Percentiles rank a stretch among this genome's conserved stretches.
phyloP scores from a whole-genome alignment of 2,113 vertebrate genomes.

The Nothobranchius furzeri region DNA sequence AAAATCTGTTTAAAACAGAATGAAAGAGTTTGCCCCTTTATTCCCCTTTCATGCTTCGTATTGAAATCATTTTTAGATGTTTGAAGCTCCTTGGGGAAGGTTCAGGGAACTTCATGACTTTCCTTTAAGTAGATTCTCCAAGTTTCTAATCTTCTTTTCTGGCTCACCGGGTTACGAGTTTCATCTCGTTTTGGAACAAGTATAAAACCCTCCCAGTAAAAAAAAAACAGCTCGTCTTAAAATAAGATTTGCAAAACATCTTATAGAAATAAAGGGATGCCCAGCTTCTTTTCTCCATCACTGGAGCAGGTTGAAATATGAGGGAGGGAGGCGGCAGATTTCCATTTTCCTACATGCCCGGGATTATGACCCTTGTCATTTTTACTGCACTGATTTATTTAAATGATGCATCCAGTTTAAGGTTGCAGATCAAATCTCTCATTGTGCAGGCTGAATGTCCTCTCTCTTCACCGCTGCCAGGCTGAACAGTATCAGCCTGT shows the following conservation, averaged over 20 bases:
- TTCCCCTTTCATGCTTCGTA: neutral
- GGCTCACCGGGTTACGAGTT: no score
- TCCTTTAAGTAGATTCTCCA: neutral
- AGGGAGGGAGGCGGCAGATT: neutral
- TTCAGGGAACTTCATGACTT: neutral
- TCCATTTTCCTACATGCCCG: conserved; percentile 4
- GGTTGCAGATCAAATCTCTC: neutral
- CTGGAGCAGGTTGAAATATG: neutral
- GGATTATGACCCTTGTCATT: neutral
- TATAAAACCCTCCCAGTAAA: neutral
- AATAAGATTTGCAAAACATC: no score
- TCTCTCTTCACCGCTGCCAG: neutral
- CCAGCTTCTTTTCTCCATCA: neutral
- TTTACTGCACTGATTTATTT: neutral
- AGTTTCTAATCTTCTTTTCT: neutral
- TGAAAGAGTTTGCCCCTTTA: no score
- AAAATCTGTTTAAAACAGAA: no score
- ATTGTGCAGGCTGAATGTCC: neutral
- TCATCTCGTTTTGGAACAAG: no score
- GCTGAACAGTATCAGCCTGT: neutral
- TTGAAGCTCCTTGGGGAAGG: neutral
- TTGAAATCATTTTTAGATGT: neutral
- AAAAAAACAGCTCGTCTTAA: neutral
- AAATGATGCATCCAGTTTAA: conserved; percentile 17
- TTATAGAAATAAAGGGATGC: no score